phyloP scores from a whole-genome alignment of 2,113 vertebrate genomes.

The Notarius quadriscutis region DNA sequence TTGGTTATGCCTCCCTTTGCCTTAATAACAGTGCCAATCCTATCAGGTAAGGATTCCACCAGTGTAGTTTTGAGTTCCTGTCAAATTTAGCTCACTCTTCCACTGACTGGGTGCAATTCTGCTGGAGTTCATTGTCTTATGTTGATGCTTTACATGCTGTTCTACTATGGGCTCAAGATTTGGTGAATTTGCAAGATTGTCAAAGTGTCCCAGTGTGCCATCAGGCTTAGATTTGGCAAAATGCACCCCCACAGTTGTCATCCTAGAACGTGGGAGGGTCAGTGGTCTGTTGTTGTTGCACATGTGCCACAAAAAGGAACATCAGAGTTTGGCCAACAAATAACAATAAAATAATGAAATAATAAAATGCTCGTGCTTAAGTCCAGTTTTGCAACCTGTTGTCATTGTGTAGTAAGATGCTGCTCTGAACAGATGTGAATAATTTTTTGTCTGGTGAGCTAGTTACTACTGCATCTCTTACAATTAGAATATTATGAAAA shows the following conservation, averaged over 20 bases:
- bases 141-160: background rate
- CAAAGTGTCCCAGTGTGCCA: slow-evolving; percentile 1
- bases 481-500: too few relatives aligned
- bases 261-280: slow-evolving; percentile 15
- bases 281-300: slow-evolving; percentile 24
- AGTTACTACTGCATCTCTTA: background rate
- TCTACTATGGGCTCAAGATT: background rate
- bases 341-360: background rate
- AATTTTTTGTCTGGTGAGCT: background rate
- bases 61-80: background rate
- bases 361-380: background rate
- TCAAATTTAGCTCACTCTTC: background rate
- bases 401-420: background rate
- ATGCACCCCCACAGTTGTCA: slow-evolving; percentile 4
- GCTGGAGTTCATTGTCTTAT: background rate
- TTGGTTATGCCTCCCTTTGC: background rate
- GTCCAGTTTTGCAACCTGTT: slow-evolving; percentile 2
- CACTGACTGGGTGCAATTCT: background rate
- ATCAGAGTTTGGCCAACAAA: background rate
- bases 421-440: background rate
- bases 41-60: background rate
- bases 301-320: slow-evolving; percentile 7
- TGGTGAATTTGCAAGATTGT: background rate
- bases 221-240: background rate
- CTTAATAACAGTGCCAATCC: background rate